phyloP scores from a whole-genome alignment of 2,797 vertebrate species.

The Lycodopsis pacificus region DNA sequence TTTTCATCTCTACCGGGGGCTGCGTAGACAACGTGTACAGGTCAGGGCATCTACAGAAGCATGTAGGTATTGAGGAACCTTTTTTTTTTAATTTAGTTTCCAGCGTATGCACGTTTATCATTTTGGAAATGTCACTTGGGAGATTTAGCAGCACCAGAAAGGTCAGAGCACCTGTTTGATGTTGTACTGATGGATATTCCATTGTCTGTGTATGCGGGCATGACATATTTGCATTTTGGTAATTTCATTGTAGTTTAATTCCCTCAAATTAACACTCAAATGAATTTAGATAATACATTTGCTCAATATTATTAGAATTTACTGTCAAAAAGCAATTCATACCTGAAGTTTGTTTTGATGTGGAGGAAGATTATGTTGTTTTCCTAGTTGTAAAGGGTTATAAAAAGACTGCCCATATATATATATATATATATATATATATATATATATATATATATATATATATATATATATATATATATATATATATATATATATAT shows the following conservation, averaged over 20 bases:
- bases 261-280: not conserved
- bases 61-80: not conserved
- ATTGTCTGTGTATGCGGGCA: not conserved
- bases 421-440: no score
- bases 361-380: not conserved
- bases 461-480: not conserved
- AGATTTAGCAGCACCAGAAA: slow-evolving; percentile 17
- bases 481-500: slow-evolving; percentile 6
- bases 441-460: slow-evolving; percentile 1
- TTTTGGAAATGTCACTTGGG: slow-evolving; percentile 32
- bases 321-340: not conserved
- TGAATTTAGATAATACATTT: not conserved
- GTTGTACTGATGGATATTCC: not conserved
- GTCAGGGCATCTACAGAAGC: slow-evolving; percentile 12
- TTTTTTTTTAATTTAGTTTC: not conserved
- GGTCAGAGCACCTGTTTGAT: not conserved
- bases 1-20: slow-evolving; percentile 25
- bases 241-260: not conserved
- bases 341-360: not conserved
- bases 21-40: not conserved
- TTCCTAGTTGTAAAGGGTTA: not conserved
- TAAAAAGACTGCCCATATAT: not conserved
- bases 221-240: not conserved
- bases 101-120: not conserved
- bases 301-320: not conserved